These are phyloP conservation scores for Rhysida immarginata DNA, from an alignment of 1,140 invertebrate species.

Conservation along the genomic window DNA sequence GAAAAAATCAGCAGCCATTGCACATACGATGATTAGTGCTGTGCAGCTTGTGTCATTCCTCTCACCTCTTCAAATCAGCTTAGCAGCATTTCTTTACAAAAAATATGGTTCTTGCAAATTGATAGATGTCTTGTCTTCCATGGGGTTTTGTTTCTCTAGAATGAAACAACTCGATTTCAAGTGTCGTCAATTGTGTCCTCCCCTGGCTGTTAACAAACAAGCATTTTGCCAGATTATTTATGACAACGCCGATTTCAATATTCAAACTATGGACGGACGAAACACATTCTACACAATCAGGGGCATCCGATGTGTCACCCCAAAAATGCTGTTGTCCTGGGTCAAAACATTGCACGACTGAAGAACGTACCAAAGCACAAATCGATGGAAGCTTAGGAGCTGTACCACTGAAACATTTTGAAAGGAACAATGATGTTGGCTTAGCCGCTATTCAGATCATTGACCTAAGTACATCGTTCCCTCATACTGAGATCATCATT, in stretches of 20 bases:
- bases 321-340: background rate
- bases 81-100: background rate
- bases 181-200: background rate
- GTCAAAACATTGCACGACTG: background rate
- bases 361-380: background rate
- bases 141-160: constrained; percentile 9
- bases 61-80: constrained; percentile 2
- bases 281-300: constrained; percentile 21
- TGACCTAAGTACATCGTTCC: background rate
- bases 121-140: constrained; percentile 4
- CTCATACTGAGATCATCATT: background rate
- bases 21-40: constrained; percentile 14
- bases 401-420: background rate
- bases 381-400: background rate
- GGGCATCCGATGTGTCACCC: constrained; percentile 15
- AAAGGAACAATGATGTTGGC: background rate
- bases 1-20: constrained; percentile 12
- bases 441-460: background rate
- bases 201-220: background rate
- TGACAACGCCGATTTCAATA: constrained; percentile 22
- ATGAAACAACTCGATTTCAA: constrained; percentile 2
- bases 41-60: constrained; percentile 11
- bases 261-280: constrained; percentile 18
- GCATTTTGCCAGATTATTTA: constrained; percentile 13
- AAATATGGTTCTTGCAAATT: constrained; percentile 7